These are phyloP conservation scores for Lacerta agilis DNA, from an alignment of 2,797 vertebrate genomes.

Conservation along the genomic window DNA sequence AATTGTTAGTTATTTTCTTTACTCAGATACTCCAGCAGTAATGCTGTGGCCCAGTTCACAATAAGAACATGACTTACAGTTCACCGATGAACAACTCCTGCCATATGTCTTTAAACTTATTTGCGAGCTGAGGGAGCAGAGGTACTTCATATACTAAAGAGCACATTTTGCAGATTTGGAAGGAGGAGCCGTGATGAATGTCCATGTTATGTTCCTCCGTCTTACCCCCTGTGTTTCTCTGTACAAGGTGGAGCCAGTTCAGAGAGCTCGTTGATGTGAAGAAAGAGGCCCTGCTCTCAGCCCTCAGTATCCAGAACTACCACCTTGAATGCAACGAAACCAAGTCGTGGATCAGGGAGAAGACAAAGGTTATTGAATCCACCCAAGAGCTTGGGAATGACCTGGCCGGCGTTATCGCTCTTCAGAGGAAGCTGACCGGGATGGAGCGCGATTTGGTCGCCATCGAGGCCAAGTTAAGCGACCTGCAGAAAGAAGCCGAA, in stretches of 20 bases:
- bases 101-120: not conserved
- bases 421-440: slow-evolving; percentile 96
- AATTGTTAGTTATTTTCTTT: slow-evolving; percentile 1
- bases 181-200: not conserved
- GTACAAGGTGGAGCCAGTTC: slow-evolving; percentile 95
- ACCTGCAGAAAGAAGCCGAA: slow-evolving; percentile 93
- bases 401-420: slow-evolving; percentile 94
- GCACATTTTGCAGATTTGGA: not conserved
- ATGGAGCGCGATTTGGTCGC: slow-evolving; percentile 97
- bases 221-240: slow-evolving; percentile 21
- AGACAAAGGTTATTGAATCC: slow-evolving; percentile 99
- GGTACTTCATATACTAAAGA: not conserved
- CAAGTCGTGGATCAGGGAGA: slow-evolving; percentile 99
- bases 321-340: slow-evolving; percentile 98
- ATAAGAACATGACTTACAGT: not conserved
- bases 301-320: slow-evolving; percentile 98
- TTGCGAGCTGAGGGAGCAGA: not conserved
- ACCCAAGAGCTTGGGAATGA: slow-evolving; percentile 98
- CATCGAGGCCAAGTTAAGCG: slow-evolving; percentile 93
- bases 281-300: slow-evolving; percentile 93
- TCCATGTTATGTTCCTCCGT: not conserved
- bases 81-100: no score
- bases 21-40: not conserved
- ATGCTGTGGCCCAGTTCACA: not conserved
- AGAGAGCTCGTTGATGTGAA: slow-evolving; percentile 95